Evolutionary conservation across 2,113 vertebrate species (phyloP).

Genomic region (Tachysurus fulvidraco): DNA sequence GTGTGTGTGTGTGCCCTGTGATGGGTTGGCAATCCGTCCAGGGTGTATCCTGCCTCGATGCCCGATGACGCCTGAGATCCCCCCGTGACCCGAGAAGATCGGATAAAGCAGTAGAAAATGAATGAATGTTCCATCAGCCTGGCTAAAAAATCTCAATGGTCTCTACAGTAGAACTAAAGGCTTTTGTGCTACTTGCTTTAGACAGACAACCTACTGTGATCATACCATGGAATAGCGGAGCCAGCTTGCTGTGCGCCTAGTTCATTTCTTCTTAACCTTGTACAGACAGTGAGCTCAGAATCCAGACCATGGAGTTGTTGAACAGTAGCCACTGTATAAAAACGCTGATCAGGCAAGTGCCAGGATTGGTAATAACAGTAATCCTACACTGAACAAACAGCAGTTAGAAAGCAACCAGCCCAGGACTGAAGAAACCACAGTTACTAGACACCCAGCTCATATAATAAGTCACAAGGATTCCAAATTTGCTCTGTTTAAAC

Average conservation of each 20-base stretch:
- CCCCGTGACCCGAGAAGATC: too few species aligned
- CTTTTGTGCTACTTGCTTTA: background rate
- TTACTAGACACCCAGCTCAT: background rate
- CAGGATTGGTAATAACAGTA: slow-evolving; percentile 58
- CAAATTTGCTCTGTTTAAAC: background rate
- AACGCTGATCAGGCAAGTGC: slow-evolving; percentile 34
- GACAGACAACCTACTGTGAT: background rate
- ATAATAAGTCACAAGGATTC: background rate
- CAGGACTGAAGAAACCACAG: background rate
- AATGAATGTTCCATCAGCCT: background rate
- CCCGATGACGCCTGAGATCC: too few species aligned
- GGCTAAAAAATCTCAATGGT: background rate
- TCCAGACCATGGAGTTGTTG: background rate
- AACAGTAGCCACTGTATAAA: slow-evolving; percentile 53
- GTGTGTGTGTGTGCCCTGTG: too few species aligned
- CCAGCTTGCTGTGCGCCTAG: background rate
- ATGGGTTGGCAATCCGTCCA: too few species aligned
- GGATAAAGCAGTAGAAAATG: too few species aligned
- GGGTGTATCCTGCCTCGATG: too few species aligned
- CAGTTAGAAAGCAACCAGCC: slow-evolving; percentile 49
- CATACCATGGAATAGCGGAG: background rate
- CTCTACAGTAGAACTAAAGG: background rate
- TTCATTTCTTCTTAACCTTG: background rate
- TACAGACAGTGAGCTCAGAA: background rate
- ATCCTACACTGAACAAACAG: slow-evolving; percentile 67